Evolutionary conservation across 2,797 vertebrate species (phyloP).

Genomic region (Darevskia nairensis): DNA sequence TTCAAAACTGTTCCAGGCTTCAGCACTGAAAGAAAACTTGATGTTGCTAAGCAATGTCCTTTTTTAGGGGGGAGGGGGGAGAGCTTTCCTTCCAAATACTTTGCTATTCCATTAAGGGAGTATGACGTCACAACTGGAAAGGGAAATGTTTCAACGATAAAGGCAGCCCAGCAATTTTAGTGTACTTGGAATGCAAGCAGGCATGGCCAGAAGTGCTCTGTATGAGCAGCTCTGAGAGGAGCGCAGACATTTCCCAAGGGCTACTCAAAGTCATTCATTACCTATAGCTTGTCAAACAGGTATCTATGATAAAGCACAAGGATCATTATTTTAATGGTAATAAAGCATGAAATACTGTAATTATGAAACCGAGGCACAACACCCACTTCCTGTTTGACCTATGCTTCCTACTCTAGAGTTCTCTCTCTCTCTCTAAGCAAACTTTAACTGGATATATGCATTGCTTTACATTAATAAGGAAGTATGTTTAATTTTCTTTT

Average conservation of each 20-base stretch:
- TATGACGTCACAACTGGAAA: background rate
- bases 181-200: conserved; percentile 51
- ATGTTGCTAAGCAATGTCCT: conserved; percentile 21
- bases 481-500: background rate
- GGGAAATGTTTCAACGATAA: conserved; percentile 19
- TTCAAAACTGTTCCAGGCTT: background rate
- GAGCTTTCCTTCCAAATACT: conserved; percentile 28
- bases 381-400: conserved; percentile 39
- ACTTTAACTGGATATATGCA: background rate
- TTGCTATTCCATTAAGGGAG: background rate
- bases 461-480: background rate
- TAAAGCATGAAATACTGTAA: conserved; percentile 42
- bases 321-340: conserved; percentile 65
- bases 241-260: conserved; percentile 53
- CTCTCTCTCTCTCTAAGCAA: background rate
- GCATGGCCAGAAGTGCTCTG: conserved; percentile 2
- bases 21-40: conserved; percentile 27
- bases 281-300: conserved; percentile 48
- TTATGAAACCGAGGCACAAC: conserved; percentile 42
- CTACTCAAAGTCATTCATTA: conserved; percentile 53
- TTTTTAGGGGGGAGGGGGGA: background rate
- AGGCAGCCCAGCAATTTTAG: conserved; percentile 21
- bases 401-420: background rate
- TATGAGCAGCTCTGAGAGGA: conserved; percentile 24
- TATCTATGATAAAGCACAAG: conserved; percentile 49